Conservation (phyloP, 2,113 vertebrate species). For the Castor canadensis region DNA sequence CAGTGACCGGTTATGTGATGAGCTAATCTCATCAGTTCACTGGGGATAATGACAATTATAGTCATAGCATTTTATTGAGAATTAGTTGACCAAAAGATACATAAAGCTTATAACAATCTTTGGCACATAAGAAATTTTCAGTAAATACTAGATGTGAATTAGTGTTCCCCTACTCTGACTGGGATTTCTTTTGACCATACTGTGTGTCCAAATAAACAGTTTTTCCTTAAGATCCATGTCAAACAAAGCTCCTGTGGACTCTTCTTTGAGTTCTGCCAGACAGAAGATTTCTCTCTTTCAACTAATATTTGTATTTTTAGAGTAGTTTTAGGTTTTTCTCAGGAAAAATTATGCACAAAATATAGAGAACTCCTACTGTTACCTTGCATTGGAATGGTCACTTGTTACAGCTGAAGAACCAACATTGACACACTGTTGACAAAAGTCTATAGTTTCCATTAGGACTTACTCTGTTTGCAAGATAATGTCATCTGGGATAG, state of each 20-base stretch:
- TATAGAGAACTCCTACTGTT: not conserved
- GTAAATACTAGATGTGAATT: not conserved
- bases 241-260: not conserved
- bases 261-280: not conserved
- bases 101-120: not conserved
- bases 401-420: not conserved
- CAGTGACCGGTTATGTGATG: not conserved
- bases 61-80: not conserved
- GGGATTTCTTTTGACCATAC: not conserved
- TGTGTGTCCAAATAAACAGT: not conserved
- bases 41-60: not conserved
- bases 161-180: not conserved
- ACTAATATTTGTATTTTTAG: not conserved
- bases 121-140: not conserved
- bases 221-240: not conserved
- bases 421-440: not conserved
- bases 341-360: not conserved
- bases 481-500: not conserved
- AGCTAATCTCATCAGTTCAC: not conserved
- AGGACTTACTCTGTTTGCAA: not conserved
- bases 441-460: not conserved
- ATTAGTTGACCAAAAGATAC: not conserved
- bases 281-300: not conserved
- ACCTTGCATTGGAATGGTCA: not conserved
- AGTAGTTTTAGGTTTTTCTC: not conserved